A percentile compares a stretch with the other conserved stretches of the same genome.
These are phyloP conservation scores for Panagrolaimus sp. DNA, from an alignment of 1,140 invertebrate genomes.

Conservation along the genomic window DNA sequence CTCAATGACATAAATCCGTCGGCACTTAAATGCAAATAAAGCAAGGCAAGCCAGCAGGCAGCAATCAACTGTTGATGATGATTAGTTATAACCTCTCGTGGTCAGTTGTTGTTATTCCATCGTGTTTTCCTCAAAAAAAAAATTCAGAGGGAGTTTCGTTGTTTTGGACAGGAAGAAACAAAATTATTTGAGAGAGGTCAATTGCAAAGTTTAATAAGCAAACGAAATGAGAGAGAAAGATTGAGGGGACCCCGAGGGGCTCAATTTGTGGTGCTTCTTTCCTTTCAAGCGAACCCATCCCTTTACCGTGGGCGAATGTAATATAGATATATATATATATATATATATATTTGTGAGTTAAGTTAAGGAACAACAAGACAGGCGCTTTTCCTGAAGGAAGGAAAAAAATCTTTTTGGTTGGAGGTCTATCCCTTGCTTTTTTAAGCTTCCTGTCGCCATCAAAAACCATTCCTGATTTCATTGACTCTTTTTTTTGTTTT, in stretches of 20 bases:
- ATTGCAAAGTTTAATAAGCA: background rate
- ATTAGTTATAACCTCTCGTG: no score
- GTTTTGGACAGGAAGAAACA: no score
- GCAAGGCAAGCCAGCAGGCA: no score
- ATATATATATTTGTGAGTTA: no score
- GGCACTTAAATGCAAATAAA: no score
- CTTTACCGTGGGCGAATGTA: no score
- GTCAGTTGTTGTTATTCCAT: no score
- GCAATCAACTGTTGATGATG: no score
- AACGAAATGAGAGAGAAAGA: background rate
- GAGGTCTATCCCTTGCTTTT: background rate
- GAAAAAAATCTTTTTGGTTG: background rate
- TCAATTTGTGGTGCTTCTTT: background rate
- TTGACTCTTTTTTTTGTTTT: constrained; percentile 9
- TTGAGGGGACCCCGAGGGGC: background rate
- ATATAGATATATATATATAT: no score
- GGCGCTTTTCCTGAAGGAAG: constrained; percentile 3
- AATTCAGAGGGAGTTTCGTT: no score
- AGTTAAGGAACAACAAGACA: background rate
- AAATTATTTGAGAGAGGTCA: background rate
- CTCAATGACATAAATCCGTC: no score
- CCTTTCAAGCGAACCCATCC: background rate
- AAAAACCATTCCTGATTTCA: constrained; percentile 3
- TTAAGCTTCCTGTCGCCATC: background rate
- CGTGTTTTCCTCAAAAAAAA: no score